These are phyloP conservation scores for Campaea margaritaria DNA, from an alignment of 2,888 invertebrate genomes.

Conservation along the genomic window DNA sequence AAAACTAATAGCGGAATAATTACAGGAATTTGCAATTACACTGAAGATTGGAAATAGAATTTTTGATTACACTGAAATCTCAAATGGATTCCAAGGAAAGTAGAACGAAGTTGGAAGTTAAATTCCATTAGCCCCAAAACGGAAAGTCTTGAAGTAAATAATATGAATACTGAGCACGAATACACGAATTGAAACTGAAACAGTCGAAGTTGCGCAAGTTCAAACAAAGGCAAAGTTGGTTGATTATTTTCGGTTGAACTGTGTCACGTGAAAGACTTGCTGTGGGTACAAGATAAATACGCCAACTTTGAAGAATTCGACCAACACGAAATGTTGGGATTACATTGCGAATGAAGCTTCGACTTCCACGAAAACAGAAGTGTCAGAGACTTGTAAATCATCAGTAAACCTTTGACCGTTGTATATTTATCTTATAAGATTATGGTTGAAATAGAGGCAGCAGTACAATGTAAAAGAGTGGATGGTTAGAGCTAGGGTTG, in stretches of 20 bases:
- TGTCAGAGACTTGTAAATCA: slow-evolving; percentile 27
- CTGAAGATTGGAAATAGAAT: slow-evolving; percentile 10
- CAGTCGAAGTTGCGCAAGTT: slow-evolving; percentile 56
- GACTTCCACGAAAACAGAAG: slow-evolving; percentile 55
- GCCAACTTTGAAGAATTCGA: slow-evolving; percentile 75
- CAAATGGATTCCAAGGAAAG: slow-evolving; percentile 5
- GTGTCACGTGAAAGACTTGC: slow-evolving; percentile 72
- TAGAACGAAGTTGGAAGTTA: slow-evolving; percentile 11
- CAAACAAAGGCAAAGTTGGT: slow-evolving; percentile 64
- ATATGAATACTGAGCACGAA: slow-evolving; percentile 37
- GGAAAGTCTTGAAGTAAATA: slow-evolving; percentile 37
- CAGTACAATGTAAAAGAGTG: slow-evolving; percentile 56
- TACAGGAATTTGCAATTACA: slow-evolving; percentile 17
- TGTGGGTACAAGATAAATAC: slow-evolving; percentile 68
- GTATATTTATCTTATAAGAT: slow-evolving; percentile 48
- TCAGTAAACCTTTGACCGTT: slow-evolving; percentile 42
- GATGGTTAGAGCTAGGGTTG: slow-evolving; percentile 56
- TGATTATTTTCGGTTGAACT: slow-evolving; percentile 73
- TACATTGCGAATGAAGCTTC: slow-evolving; percentile 63
- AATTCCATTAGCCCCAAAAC: slow-evolving; percentile 34
- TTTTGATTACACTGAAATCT: slow-evolving; percentile 14
- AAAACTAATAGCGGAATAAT: slow-evolving; percentile 25
- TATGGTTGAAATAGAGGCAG: slow-evolving; percentile 45
- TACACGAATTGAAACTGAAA: slow-evolving; percentile 54
- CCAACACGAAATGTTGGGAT: slow-evolving; percentile 67